A percentile compares a stretch with the other conserved stretches of the same genome.
Evolutionary conservation across 2,888 invertebrate species (phyloP).

Genomic region (Holacanthella duospinosa): DNA sequence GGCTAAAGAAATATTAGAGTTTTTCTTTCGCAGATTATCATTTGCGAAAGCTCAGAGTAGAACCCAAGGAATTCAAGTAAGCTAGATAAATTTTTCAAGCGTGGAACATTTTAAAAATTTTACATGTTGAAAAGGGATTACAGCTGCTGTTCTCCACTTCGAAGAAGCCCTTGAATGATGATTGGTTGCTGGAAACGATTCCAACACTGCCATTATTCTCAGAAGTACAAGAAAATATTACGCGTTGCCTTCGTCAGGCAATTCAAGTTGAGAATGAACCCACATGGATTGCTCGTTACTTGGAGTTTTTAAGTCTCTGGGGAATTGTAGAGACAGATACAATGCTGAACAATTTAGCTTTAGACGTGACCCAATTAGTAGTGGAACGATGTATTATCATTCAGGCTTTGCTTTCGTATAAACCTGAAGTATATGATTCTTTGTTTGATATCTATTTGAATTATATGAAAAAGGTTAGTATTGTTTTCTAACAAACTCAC

Average conservation of each 20-base stretch:
- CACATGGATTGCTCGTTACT: constrained; percentile 26
- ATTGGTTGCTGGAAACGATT: constrained; percentile 41
- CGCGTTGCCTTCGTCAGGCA: constrained; percentile 62
- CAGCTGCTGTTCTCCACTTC: constrained; percentile 35
- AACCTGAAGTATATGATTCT: constrained; percentile 36
- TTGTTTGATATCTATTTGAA: constrained; percentile 53
- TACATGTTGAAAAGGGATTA: constrained; percentile 14
- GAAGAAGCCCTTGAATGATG: constrained; percentile 22
- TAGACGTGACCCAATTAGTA: constrained; percentile 76
- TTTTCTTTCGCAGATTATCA: constrained; percentile 72
- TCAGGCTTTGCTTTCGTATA: constrained; percentile 60
- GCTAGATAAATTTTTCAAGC: constrained; percentile 39
- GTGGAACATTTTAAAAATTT: background rate
- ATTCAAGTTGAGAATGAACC: constrained; percentile 74
- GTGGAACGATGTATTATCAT: constrained; percentile 83
- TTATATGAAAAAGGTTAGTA: constrained; percentile 58
- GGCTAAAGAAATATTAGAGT: constrained; percentile 76
- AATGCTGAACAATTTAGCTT: constrained; percentile 20
- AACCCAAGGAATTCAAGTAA: constrained; percentile 54
- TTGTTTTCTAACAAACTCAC: background rate
- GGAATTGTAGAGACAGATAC: constrained; percentile 14
- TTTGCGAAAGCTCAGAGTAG: constrained; percentile 69
- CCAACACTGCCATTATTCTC: constrained; percentile 70
- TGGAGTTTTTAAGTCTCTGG: constrained; percentile 33
- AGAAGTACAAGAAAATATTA: constrained; percentile 45